Base-by-base conservation (phyloP, 2,888 invertebrate species). In the Pseudococcus longispinus region DNA sequence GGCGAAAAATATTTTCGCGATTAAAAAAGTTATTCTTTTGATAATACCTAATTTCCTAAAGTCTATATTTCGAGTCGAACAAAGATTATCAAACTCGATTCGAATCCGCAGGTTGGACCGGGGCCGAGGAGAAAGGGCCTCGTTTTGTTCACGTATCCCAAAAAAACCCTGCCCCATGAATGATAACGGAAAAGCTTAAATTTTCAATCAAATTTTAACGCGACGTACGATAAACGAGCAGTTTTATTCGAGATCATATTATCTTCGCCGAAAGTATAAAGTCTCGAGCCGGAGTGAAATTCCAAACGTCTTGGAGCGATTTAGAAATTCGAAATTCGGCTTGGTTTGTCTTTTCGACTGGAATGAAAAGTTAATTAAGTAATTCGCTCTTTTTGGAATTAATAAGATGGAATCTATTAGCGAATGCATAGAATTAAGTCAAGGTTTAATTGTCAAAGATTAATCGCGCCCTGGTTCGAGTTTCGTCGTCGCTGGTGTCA, bases 1-100 rank as follows among this genome's bases (percentile, higher is more conserved):
- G 6, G 77, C 77, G 42, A 80, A 37, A 70, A 80, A 80, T 80
- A 80, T 80, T 80, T 29, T 37, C 32, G 77, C 77, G 77, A 80
- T 80, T 80, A 80, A 80, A 70, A 70, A 80, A 80, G n/a, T 80
- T 80, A 80, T 42, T 80, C 77, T 80, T 80, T 42, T 70, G 70
- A 70, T 70, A 70, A 70, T 70, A 70, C 70, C 29, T 70, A 70
- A 70, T 70, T 70, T 70, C 26, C 65, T 65, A 65, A 65, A 65
- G 13, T n/a, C 26, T 13, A 5, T 70, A 70, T 29, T 70, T 6
- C 70, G 70, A 29, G 18, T 29, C 37, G 70, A 70, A 29, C 32
- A 70, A 29, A 70, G 70, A 70, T 70, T 70, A 70, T 70, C 70
- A 29, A 70, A 70, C 13, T 70, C 70, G 13, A 18, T 70, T 70